These are phyloP conservation scores for Galbula dea DNA, from an alignment of 2,113 vertebrate species.

Conservation along the genomic window DNA sequence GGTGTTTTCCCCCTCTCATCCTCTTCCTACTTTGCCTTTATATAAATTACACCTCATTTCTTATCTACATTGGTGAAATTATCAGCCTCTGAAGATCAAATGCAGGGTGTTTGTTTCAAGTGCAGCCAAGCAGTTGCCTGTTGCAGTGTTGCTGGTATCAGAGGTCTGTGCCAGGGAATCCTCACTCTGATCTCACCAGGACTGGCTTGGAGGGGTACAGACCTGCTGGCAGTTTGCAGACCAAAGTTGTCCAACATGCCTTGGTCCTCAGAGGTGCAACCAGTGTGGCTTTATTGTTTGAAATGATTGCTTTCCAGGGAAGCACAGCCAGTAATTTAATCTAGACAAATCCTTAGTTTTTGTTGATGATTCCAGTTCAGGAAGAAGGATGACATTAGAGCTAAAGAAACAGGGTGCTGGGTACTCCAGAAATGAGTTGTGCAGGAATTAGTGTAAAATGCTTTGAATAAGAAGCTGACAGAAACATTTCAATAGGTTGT, in stretches of 20 bases:
- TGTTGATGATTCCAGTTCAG: background rate
- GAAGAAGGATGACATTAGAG: background rate
- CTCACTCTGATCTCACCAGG: background rate
- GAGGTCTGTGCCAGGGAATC: background rate
- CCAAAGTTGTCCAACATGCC: background rate
- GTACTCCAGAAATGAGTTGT: background rate
- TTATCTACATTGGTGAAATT: background rate
- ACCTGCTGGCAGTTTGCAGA: background rate
- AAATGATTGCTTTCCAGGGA: background rate
- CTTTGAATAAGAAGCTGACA: background rate
- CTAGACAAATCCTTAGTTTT: background rate
- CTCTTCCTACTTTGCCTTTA: background rate
- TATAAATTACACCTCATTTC: background rate
- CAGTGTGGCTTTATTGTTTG: background rate
- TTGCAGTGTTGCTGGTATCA: rapidly evolving
- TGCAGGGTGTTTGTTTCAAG: background rate
- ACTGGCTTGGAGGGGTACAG: background rate
- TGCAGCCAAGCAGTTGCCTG: background rate
- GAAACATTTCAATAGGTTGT: background rate
- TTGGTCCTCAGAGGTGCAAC: background rate
- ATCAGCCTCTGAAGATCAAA: background rate
- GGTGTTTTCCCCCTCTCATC: background rate
- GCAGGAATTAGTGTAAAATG: background rate
- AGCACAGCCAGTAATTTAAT: background rate
- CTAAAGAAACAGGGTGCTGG: background rate